Percentiles rank a stretch among this genome's conserved stretches.
These are phyloP conservation scores for Leucoraja erinaceus DNA, from an alignment of 2,113 vertebrate genomes.

Conservation along the genomic window DNA sequence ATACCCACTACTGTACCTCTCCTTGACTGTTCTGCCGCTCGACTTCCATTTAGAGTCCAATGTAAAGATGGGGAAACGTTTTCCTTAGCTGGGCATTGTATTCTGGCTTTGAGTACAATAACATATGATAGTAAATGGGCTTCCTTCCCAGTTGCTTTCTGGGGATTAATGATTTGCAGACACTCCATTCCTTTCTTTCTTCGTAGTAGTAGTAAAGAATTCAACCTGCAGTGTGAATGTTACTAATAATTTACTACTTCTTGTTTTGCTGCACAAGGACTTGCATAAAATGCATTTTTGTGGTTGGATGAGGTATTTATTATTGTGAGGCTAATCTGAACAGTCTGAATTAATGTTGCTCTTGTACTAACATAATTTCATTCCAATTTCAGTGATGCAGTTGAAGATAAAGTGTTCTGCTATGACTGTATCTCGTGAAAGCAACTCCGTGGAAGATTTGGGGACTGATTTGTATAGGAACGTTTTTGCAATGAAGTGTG, in stretches of 20 bases:
- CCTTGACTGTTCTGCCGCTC: no score
- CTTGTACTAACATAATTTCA: not conserved
- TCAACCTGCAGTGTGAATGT: not conserved
- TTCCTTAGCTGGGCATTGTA: not conserved
- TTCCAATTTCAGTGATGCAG: conserved; percentile 10
- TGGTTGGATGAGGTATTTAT: not conserved
- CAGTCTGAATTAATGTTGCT: not conserved
- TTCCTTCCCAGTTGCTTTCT: not conserved
- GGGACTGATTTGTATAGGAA: conserved; percentile 24
- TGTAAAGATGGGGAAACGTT: not conserved
- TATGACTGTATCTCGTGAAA: conserved; percentile 11
- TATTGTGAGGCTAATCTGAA: not conserved
- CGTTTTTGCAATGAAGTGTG: not conserved
- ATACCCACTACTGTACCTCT: no score
- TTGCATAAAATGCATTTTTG: not conserved
- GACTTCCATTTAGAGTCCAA: no score
- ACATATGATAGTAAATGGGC: not conserved
- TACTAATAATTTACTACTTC: not conserved
- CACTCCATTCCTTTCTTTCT: not conserved
- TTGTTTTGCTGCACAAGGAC: not conserved
- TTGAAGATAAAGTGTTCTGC: conserved; percentile 11
- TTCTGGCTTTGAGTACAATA: not conserved
- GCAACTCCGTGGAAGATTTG: not conserved
- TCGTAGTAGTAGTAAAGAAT: not conserved
- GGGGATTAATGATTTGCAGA: not conserved